Conservation (phyloP, 1,140 invertebrate species). For the Rhopalosiphum maidis region DNA sequence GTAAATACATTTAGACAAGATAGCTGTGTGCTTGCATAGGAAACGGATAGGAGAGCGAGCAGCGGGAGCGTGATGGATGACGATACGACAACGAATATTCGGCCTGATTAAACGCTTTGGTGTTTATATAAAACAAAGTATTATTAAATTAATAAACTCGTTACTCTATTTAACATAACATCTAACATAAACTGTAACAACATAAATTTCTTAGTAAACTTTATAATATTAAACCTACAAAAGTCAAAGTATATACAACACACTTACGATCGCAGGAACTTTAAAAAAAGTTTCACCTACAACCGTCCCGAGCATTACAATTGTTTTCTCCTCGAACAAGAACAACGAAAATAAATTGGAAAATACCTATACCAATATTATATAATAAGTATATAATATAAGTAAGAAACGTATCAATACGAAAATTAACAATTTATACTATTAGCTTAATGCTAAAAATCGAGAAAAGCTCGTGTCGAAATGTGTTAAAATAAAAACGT, state of each 20-base stretch:
- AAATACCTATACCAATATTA: not conserved
- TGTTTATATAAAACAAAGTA: not conserved
- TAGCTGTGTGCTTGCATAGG: not conserved
- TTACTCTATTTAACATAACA: not conserved
- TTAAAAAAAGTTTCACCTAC: not conserved
- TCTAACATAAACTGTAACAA: not conserved
- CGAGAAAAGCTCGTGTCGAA: not conserved
- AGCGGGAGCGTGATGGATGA: not conserved
- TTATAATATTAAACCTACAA: not conserved
- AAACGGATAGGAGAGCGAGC: not conserved
- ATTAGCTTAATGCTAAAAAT: not conserved
- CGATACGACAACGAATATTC: not conserved
- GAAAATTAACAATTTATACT: not conserved
- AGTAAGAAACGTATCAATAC: not conserved
- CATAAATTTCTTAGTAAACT: not conserved
- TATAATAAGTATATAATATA: not conserved
- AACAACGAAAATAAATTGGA: not conserved
- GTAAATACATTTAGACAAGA: not conserved
- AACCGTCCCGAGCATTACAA: not conserved
- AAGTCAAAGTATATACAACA: not conserved
- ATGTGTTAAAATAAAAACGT: not conserved
- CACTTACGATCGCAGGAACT: not conserved
- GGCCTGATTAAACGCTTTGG: not conserved
- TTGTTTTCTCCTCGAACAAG: not conserved
- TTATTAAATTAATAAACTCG: not conserved